Conservation (phyloP, 2,888 invertebrate species). For the Platycnemis pennipes region DNA sequence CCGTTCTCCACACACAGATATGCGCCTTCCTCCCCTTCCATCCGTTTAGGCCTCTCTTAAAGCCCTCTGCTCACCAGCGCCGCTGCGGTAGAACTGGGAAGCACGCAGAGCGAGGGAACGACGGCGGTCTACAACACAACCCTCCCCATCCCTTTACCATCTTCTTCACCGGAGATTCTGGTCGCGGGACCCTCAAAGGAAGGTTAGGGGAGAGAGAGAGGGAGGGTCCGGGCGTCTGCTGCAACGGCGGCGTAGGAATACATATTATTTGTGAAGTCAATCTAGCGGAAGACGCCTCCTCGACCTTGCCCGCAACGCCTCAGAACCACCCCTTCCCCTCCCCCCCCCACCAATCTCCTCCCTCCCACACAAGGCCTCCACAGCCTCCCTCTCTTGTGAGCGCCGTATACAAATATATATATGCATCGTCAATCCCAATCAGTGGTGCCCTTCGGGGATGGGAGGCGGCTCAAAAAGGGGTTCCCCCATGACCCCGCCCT, state of each 20-base stretch:
- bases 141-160: background rate
- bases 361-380: background rate
- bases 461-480: background rate
- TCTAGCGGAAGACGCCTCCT: constrained; percentile 55
- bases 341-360: background rate
- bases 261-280: constrained; percentile 65
- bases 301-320: constrained; percentile 35
- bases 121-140: background rate
- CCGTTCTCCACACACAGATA: no score
- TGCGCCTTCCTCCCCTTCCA: background rate
- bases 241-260: background rate
- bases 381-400: no score
- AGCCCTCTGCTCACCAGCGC: background rate
- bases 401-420: background rate
- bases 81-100: background rate
- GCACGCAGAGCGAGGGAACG: background rate
- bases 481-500: background rate
- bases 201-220: background rate
- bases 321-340: background rate
- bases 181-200: constrained; percentile 24
- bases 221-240: background rate
- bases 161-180: background rate
- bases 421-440: constrained; percentile 16
- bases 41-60: background rate
- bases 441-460: background rate